Evolutionary conservation across 2,888 invertebrate genomes (phyloP).

Genomic region (Laspeyria flexula): DNA sequence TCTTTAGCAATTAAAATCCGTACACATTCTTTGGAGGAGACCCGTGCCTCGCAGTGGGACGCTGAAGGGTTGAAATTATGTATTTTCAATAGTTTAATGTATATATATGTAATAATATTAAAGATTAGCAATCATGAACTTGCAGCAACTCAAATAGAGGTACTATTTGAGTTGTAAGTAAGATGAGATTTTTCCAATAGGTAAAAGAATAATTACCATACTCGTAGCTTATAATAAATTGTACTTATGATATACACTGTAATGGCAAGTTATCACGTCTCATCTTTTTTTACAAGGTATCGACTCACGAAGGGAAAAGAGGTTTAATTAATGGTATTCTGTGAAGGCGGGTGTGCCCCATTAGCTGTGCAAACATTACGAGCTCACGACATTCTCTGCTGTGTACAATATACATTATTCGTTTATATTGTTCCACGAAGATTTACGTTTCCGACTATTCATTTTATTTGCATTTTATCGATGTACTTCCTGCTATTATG

Average conservation of each 20-base stretch:
- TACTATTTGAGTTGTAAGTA: too few relatives aligned
- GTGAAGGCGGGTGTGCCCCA: constrained; percentile 70
- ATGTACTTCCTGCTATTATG: constrained; percentile 10
- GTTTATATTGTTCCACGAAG: constrained; percentile 14
- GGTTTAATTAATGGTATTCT: constrained; percentile 65
- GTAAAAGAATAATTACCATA: too few relatives aligned
- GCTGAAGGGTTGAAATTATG: too few relatives aligned
- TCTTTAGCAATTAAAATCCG: too few relatives aligned
- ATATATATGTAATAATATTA: too few relatives aligned
- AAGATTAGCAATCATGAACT: too few relatives aligned
- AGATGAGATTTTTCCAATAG: too few relatives aligned
- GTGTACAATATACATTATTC: constrained; percentile 29
- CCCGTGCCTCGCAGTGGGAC: too few relatives aligned
- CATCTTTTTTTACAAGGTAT: constrained; percentile 27
- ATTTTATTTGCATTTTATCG: constrained; percentile 15
- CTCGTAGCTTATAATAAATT: constrained; percentile 13
- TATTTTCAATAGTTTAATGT: too few relatives aligned
- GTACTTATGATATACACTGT: constrained; percentile 3
- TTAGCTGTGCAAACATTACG: constrained; percentile 74
- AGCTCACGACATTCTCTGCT: constrained; percentile 53
- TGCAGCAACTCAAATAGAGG: too few relatives aligned
- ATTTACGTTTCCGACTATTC: constrained; percentile 11
- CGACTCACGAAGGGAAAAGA: constrained; percentile 35
- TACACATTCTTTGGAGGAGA: too few relatives aligned
- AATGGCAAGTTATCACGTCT: constrained; percentile 34